Conservation (phyloP, 2,797 vertebrate species). For the Xiphophorus birchmanni region DNA sequence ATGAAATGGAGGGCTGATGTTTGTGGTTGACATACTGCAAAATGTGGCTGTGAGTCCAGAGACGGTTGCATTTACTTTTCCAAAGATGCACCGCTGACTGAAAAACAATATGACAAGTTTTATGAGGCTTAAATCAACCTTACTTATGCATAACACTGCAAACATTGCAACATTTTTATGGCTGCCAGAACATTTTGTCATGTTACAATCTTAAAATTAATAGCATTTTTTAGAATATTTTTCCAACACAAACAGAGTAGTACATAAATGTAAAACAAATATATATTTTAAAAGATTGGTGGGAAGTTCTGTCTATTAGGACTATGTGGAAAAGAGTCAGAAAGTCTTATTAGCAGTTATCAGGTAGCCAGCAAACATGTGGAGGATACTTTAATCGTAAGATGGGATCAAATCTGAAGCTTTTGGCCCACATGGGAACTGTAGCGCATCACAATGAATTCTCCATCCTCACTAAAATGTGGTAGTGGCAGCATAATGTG, state of each 20-base stretch:
- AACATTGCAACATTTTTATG: background rate
- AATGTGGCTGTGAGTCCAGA: conserved; percentile 67
- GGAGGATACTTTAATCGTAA: background rate
- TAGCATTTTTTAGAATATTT: background rate
- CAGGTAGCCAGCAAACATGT: background rate
- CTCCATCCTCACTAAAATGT: background rate
- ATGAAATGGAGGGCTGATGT: background rate
- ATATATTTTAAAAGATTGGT: background rate
- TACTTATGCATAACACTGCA: background rate
- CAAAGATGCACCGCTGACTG: conserved; percentile 67
- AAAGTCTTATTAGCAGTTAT: background rate
- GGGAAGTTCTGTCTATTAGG: background rate
- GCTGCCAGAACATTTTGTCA: background rate
- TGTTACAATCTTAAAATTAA: background rate
- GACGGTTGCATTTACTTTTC: conserved; percentile 70
- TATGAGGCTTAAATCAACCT: background rate
- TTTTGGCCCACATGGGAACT: background rate
- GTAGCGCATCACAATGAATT: background rate
- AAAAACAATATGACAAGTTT: conserved; percentile 13
- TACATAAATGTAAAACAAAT: background rate
- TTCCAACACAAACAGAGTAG: background rate
- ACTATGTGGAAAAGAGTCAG: background rate
- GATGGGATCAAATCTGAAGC: background rate
- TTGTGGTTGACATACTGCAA: conserved; percentile 66
- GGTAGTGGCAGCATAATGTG: background rate